Conservation (phyloP, 2,113 vertebrate genomes). For the Pithys albifrons region DNA sequence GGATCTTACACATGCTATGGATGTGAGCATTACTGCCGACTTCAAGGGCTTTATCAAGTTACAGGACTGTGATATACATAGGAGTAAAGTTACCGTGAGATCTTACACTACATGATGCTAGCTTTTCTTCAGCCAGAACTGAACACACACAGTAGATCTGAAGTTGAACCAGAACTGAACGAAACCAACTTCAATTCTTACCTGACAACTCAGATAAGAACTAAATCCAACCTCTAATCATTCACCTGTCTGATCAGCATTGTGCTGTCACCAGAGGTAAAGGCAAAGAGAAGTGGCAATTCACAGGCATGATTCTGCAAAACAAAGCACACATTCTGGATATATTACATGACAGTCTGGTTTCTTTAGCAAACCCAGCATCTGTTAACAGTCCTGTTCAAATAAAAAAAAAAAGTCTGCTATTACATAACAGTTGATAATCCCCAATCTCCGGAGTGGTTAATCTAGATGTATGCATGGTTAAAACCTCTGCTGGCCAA, state of each 20-base stretch:
- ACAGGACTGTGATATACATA: background rate
- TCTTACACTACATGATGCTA: background rate
- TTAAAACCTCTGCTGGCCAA: background rate
- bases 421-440: background rate
- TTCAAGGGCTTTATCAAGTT: background rate
- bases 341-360: background rate
- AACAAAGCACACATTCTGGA: background rate
- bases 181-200: background rate
- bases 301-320: background rate
- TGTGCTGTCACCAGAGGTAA: background rate
- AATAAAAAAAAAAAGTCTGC: background rate
- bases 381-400: slow-evolving; percentile 1
- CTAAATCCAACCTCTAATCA: background rate
- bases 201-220: background rate
- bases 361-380: slow-evolving; percentile 6
- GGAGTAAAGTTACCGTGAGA: background rate
- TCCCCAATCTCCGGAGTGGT: background rate
- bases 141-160: background rate
- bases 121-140: background rate
- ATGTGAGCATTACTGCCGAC: background rate
- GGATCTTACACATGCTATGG: background rate
- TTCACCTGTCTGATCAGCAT: background rate
- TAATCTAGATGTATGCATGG: background rate
- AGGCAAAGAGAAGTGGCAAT: background rate
- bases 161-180: background rate